phyloP scores from a whole-genome alignment of 2,888 invertebrate genomes.

The Eupithecia tripunctaria region DNA sequence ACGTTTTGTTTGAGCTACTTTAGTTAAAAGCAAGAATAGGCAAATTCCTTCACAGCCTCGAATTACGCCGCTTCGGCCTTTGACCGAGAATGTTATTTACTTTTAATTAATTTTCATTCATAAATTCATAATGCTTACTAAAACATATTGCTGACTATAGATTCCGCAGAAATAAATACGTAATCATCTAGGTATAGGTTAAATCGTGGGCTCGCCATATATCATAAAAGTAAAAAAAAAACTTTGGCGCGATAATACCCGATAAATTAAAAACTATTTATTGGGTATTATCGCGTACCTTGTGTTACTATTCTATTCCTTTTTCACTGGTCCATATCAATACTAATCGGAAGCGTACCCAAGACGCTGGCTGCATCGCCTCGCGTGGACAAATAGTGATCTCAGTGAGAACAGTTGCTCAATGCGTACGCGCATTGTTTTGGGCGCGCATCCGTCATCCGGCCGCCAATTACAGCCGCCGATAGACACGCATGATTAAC shows the following conservation, averaged over 20 bases:
- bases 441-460: conserved; percentile 64
- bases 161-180: not conserved
- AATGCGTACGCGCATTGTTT: conserved; percentile 57
- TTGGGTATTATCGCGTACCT: too few species aligned
- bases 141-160: not conserved
- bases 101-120: not conserved
- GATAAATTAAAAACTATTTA: too few species aligned
- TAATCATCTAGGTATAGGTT: not conserved
- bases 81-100: not conserved
- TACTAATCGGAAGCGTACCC: too few species aligned
- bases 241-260: too few species aligned
- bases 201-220: not conserved
- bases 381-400: too few species aligned
- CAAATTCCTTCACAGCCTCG: not conserved
- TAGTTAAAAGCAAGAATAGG: not conserved
- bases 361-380: too few species aligned
- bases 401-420: conserved; percentile 16
- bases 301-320: too few species aligned
- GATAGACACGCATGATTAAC: conserved; percentile 62
- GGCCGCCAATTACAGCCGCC: conserved; percentile 65
- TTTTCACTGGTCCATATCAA: too few species aligned
- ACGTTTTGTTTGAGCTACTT: not conserved
- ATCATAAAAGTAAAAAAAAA: too few species aligned
- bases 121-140: not conserved
- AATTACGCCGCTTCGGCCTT: not conserved